Conservation (phyloP, 1,140 invertebrate species). For the Eupristina koningsbergeri region DNA sequence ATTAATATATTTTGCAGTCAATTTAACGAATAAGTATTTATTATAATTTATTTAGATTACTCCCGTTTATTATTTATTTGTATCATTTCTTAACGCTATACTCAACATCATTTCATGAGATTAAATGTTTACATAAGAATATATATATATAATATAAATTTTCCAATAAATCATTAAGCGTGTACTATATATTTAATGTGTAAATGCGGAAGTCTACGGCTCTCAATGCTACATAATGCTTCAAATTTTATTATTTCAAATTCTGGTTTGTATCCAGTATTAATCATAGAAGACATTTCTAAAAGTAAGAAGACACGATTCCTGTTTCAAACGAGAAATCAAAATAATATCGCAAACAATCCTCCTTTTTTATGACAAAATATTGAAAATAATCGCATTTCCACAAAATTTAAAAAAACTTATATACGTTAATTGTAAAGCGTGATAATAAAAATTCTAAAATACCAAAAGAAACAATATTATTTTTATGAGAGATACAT, state of each 20-base stretch:
- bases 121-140: too few species aligned
- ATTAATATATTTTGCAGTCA: too few species aligned
- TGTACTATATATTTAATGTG: too few species aligned
- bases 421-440: too few species aligned
- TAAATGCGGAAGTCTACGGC: too few species aligned
- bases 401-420: background rate
- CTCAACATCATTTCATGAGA: background rate
- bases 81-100: background rate
- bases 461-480: constrained; percentile 9
- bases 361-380: background rate
- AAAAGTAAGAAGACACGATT: background rate
- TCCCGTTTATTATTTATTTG: background rate
- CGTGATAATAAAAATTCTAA: background rate
- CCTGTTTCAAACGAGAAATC: background rate
- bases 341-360: background rate
- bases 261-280: background rate
- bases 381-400: background rate
- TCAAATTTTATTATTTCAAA: too few species aligned
- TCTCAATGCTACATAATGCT: too few species aligned
- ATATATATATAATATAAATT: too few species aligned
- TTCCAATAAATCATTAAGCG: too few species aligned
- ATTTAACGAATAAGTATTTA: background rate
- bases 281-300: background rate
- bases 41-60: background rate
- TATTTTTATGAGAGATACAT: background rate